Percentiles rank a stretch among this genome's conserved stretches.
These are phyloP conservation scores for Gonioctena quinquepunctata DNA, from an alignment of 1,140 invertebrate genomes.

Conservation along the genomic window DNA sequence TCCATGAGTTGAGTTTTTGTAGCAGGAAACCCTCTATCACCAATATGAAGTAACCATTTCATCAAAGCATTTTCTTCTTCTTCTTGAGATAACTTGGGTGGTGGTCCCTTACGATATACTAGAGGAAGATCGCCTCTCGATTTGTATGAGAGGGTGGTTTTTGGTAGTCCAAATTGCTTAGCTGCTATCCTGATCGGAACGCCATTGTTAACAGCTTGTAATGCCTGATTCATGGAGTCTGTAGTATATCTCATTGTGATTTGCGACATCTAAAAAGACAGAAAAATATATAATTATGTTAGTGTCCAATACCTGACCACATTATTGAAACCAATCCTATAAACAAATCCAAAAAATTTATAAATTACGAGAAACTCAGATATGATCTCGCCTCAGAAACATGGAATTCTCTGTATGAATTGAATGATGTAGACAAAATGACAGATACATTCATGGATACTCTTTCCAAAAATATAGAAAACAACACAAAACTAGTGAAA, in stretches of 20 bases:
- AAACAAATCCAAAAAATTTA: too few species aligned
- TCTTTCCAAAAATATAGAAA: too few species aligned
- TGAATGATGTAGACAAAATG: too few species aligned
- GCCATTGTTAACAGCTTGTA: neutral
- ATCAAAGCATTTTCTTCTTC: neutral
- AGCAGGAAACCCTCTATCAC: neutral
- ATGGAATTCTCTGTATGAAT: too few species aligned
- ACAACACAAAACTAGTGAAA: too few species aligned
- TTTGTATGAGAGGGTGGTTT: too few species aligned
- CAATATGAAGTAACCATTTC: neutral
- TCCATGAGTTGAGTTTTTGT: neutral
- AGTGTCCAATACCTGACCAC: too few species aligned
- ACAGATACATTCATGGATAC: too few species aligned
- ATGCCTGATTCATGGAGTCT: neutral
- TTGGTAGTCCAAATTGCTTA: neutral
- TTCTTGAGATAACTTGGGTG: neutral
- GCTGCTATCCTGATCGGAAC: neutral
- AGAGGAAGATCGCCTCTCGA: neutral
- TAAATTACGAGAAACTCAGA: too few species aligned
- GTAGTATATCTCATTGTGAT: neutral
- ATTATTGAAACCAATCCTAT: too few species aligned
- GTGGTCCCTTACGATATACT: neutral
- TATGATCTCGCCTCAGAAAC: too few species aligned
- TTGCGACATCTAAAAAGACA: neutral
- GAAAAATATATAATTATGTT: neutral